Evolutionary conservation across 2,888 invertebrate genomes (phyloP).

Genomic region (Myopa tessellatipennis): DNA sequence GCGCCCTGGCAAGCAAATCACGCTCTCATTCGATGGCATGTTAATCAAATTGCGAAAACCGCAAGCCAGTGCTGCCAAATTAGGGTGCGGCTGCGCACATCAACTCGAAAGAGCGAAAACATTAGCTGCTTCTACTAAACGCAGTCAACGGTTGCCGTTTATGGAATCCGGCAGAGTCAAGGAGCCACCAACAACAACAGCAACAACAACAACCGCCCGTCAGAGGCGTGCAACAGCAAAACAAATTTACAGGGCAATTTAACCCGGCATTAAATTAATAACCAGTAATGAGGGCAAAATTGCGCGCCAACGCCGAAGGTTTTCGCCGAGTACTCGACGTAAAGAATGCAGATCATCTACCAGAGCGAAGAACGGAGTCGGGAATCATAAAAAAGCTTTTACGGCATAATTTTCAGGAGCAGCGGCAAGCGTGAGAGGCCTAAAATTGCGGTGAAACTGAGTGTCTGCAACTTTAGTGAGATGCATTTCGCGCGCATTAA

Average conservation of each 20-base stretch:
- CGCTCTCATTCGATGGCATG: conserved; percentile 7
- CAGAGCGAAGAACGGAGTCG: background rate
- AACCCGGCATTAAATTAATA: conserved; percentile 37
- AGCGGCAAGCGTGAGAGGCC: background rate
- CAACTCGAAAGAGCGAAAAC: conserved; percentile 21
- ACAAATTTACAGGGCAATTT: conserved; percentile 38
- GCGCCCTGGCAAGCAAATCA: background rate
- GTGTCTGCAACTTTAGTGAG: background rate
- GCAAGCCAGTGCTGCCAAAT: background rate
- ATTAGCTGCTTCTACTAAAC: conserved; percentile 30
- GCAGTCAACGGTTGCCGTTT: background rate
- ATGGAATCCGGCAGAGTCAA: background rate
- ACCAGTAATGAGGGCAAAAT: conserved; percentile 35
- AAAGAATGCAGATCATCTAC: background rate
- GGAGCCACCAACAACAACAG: background rate
- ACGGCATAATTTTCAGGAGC: conserved; percentile 29
- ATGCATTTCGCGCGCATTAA: conserved; percentile 2
- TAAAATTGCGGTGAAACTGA: conserved; percentile 2
- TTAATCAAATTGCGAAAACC: conserved; percentile 13
- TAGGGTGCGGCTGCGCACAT: conserved; percentile 38
- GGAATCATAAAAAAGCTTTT: conserved; percentile 26
- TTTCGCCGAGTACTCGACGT: background rate
- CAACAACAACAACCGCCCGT: background rate
- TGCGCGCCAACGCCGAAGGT: conserved; percentile 22
- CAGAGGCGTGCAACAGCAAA: conserved; percentile 24